Base-by-base conservation (phyloP, 1,140 invertebrate genomes). In the Apis florea region DNA sequence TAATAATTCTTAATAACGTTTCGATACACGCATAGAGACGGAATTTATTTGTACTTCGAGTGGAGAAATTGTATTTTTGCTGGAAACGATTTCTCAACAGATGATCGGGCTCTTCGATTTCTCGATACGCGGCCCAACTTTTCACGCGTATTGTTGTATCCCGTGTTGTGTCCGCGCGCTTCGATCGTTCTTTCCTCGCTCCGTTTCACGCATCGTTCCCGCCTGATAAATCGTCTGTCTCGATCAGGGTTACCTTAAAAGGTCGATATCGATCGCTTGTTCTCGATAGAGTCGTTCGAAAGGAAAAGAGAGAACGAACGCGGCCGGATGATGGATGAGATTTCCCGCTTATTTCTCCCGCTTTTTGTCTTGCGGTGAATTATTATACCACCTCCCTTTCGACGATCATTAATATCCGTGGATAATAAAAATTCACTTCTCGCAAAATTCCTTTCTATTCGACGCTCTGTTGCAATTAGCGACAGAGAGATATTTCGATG, bases 221-320 rank as follows among this genome's bases (percentile, higher is more conserved):
- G 24, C 21, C 24, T 81, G 79, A 81, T 81, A 75, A 75, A 81
- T 81, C 64, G 79, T 75, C 71, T 40, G 79, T 81, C 79, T 17
- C 15, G 40, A 81, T 81, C 79, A 81, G 72, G 79, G 71, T 81
- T 81, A 68, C 79, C 71, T 75, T 81, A 75, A 81, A 81, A 81
- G 79, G 63, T 81, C 79, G 71, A 81, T 81, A 81, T 81, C 79
- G 79, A 81, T 81, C 71, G 79, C 63, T 40, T 59, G 79, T 40
- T 40, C 47, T 75, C 79, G 79, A 81, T 81, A 75, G 79, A 81
- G 79, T 81, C 79, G 72, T 81, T 75, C 61, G 69, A 26, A 73
- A 61, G 58, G 59, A 63, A 51, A 74, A 47, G 31, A 40, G 61
- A 47, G 47, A 61, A 24, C 59, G 13, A 24, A 40, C 51, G 26